These are phyloP conservation scores for Anguilla anguilla DNA, from an alignment of 2,797 vertebrate species.

Conservation along the genomic window DNA sequence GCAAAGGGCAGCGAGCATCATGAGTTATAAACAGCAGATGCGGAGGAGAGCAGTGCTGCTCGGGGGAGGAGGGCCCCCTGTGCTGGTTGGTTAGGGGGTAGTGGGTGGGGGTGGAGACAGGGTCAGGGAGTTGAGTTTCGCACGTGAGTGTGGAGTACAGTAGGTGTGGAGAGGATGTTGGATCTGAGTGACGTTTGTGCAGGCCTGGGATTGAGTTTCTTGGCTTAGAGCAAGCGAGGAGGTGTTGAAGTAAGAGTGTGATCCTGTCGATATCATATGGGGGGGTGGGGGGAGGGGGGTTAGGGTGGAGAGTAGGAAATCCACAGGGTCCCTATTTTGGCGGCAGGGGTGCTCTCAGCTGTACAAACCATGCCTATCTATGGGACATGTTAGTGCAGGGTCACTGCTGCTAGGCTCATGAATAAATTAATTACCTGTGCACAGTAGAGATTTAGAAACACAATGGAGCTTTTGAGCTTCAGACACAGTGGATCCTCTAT, in stretches of 20 bases:
- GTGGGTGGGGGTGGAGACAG: neutral
- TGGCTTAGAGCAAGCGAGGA: neutral
- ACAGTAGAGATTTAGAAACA: neutral
- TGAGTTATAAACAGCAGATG: constrained; percentile 4
- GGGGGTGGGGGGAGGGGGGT: too few species aligned
- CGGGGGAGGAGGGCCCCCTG: neutral
- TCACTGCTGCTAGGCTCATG: neutral
- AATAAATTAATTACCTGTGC: neutral
- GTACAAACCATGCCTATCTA: neutral
- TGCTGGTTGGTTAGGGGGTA: neutral
- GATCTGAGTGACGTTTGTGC: neutral
- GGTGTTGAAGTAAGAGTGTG: neutral
- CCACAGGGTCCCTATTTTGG: neutral
- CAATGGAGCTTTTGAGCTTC: neutral
- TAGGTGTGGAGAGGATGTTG: neutral
- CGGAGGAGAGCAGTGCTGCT: too few species aligned
- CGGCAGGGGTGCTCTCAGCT: neutral
- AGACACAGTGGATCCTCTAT: too few species aligned
- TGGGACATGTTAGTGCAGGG: neutral
- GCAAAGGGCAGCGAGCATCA: neutral
- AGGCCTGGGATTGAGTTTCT: neutral
- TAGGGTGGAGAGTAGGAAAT: neutral
- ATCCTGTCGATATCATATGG: neutral
- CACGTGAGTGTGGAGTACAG: neutral
- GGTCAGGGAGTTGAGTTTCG: neutral